Evolutionary conservation across 2,888 invertebrate genomes (phyloP).

Genomic region (Machimus rusticus): DNA sequence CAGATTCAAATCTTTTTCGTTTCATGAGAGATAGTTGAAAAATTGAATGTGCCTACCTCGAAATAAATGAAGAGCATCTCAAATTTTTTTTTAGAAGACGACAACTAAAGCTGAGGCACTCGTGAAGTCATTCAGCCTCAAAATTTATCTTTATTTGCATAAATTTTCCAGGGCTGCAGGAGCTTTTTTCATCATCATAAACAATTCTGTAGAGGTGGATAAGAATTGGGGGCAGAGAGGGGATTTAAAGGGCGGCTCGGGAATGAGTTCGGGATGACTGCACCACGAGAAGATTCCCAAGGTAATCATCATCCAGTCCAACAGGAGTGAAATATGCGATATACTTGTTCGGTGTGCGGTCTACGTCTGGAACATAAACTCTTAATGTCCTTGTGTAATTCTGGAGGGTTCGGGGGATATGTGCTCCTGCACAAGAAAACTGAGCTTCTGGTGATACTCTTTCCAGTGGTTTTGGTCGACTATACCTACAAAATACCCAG

Average conservation of each 20-base stretch:
- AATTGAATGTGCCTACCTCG: background rate
- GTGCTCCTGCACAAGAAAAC: background rate
- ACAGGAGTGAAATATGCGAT: background rate
- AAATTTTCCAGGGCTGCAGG: background rate
- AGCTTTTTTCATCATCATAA: constrained; percentile 26
- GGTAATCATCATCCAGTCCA: constrained; percentile 15
- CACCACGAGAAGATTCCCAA: background rate
- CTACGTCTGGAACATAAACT: background rate
- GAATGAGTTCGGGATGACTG: background rate
- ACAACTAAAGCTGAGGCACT: background rate
- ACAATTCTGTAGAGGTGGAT: background rate
- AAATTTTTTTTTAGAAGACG: background rate
- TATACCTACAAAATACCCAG: background rate
- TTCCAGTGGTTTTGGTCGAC: background rate
- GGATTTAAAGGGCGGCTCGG: background rate
- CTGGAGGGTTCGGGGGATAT: background rate
- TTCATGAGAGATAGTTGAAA: background rate
- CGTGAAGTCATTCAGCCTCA: background rate
- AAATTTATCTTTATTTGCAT: constrained; percentile 22
- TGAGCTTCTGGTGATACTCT: background rate
- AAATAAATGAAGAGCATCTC: background rate
- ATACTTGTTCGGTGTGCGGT: background rate
- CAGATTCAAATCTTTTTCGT: background rate
- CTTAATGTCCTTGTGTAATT: constrained; percentile 16
- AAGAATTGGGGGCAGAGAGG: background rate